A percentile compares a stretch with the other conserved stretches of the same genome.
phyloP scores from a whole-genome alignment of 2,113 vertebrate species.

The Isurus oxyrinchus region DNA sequence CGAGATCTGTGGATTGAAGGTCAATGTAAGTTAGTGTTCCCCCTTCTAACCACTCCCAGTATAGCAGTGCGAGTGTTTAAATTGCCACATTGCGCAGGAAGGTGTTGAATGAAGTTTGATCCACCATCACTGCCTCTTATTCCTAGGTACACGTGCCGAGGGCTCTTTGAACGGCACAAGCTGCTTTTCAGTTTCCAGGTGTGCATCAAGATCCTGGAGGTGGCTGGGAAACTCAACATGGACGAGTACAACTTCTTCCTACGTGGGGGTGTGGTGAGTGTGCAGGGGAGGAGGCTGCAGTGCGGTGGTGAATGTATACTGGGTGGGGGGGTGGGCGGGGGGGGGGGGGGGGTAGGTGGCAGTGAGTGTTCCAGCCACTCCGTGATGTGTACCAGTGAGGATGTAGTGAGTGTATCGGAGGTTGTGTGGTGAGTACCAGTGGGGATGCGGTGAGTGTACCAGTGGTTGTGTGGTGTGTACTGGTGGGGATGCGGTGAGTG shows the following conservation, averaged over 20 bases:
- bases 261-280: constrained; percentile 73
- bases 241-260: constrained; percentile 83
- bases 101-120: background rate
- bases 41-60: background rate
- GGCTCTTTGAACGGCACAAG: constrained; percentile 79
- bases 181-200: constrained; percentile 84
- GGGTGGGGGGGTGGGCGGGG: too few relatives aligned
- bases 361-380: background rate
- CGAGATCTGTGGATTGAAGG: background rate
- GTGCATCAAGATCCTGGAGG: constrained; percentile 77
- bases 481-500: background rate
- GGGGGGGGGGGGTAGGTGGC: background rate
- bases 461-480: background rate
- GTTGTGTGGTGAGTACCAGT: too few relatives aligned
- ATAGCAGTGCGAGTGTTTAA: background rate
- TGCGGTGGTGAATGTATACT: background rate
- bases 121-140: background rate
- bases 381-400: background rate
- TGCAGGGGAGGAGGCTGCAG: background rate
- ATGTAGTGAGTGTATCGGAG: background rate
- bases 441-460: background rate
- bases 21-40: too few relatives aligned
- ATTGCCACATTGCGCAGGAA: too few relatives aligned
- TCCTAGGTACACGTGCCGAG: constrained; percentile 70
- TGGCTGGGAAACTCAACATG: constrained; percentile 70